Evolutionary conservation across 2,113 vertebrate genomes (phyloP), one percentile per base, ranked within the genome.

Genomic region (Haemorhous mexicanus): DNA sequence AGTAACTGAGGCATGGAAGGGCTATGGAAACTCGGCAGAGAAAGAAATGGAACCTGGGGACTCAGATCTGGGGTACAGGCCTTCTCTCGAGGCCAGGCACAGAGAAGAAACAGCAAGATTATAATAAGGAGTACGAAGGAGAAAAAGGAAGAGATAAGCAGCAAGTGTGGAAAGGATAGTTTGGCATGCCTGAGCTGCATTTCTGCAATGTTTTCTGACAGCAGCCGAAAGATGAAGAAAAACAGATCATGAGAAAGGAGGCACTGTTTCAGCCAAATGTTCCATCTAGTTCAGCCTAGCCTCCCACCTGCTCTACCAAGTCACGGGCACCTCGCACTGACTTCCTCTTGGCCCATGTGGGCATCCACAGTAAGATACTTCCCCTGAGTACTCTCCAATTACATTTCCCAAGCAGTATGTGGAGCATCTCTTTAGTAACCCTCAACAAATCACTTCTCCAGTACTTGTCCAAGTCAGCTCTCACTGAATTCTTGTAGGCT

Each of bases 241-340:
- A 91, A 78, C 1, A 15, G n/a, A 15, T 67, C 1, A 0, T 20
- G 16, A 53, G 53, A 58, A 74, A 82, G n/a, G 23, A 90, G 43
- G 41, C 58, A 20, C 15, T 32, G 28, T 44, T 75, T 55, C 35
- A 61, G 72, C 32, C 50, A 93, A 84, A 32, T 9, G 43, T 30
- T 70, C 47, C 11, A 9, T 35, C 32, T n/a, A 78, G 66, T 55
- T 73, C 68, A 52, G 11, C 21, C 41, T 43, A 67, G 43, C 46
- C 37, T 70, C 76, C 41, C 9, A 37, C 55, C 28, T 53, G 50
- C 68, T 84, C 76, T 59, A 23, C 21, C 18, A 87, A 81, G 43
- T 49, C 55, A 77, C 0, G 0, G 50, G 6, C 13, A 26, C 32
- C 47, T 43, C 0, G 0, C 49, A 33, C n/a, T 3, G 0, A 14